Conservation (phyloP, 2,888 invertebrate species). For the Thyatira batis region DNA sequence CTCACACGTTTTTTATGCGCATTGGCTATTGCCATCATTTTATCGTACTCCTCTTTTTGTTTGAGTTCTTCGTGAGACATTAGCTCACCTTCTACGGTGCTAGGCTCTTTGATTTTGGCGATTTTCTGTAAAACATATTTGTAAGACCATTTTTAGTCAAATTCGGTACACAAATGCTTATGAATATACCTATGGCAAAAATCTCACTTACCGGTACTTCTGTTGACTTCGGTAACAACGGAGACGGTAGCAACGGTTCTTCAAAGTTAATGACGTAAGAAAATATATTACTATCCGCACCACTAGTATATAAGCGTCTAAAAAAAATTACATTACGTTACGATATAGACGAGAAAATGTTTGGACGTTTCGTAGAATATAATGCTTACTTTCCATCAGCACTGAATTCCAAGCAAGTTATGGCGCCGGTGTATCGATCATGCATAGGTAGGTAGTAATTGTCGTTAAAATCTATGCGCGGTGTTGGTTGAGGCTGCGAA, state of each 20-base stretch:
- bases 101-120: slow-evolving; percentile 53
- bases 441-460: slow-evolving; percentile 89
- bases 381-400: slow-evolving; percentile 80
- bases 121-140: slow-evolving; percentile 50
- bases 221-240: slow-evolving; percentile 17
- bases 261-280: slow-evolving; percentile 82
- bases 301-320: slow-evolving; percentile 83
- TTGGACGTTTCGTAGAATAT: background rate
- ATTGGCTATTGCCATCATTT: slow-evolving; percentile 83
- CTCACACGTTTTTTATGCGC: slow-evolving; percentile 84
- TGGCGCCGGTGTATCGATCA: slow-evolving; percentile 86
- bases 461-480: slow-evolving; percentile 76
- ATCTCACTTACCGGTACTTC: slow-evolving; percentile 49
- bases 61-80: slow-evolving; percentile 86
- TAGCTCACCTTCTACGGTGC: slow-evolving; percentile 65
- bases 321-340: slow-evolving; percentile 19
- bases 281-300: slow-evolving; percentile 90
- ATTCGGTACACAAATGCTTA: background rate
- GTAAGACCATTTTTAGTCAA: too few relatives aligned
- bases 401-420: slow-evolving; percentile 85
- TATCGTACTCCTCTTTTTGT: slow-evolving; percentile 85
- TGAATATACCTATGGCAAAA: too few relatives aligned
- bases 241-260: slow-evolving; percentile 45
- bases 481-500: slow-evolving; percentile 64
- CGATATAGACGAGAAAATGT: background rate